Base-by-base conservation (phyloP, 2,113 vertebrate species). In the Brachyistius frenatus region DNA sequence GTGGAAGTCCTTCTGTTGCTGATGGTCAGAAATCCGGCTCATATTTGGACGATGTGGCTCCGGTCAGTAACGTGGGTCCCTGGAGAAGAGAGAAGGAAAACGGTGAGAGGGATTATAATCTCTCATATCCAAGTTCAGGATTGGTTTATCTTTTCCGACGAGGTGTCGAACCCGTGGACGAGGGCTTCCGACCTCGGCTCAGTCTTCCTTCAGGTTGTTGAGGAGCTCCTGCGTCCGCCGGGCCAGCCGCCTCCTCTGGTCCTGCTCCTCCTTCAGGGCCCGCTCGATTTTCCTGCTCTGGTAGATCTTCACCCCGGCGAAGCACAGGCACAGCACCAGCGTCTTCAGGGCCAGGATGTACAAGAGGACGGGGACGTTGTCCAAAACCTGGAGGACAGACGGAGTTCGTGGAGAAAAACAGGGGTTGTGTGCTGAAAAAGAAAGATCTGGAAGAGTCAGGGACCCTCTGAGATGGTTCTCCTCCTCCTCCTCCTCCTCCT, bases 291-390 rank as follows among this genome's bases (percentile, higher is more conserved):
- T 96, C 82, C 88, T 96, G 61, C 89, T 93, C 81, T 98, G 97
- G 91, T 97, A 99, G 4, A 97, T 93, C 94, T 99, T 99, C 6
- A 89, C 96, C 16, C 93, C 97, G 5, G 97, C 97, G 52, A 99
- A 99, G 0, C 88, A 95, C 91, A 99, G 89, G 91, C 98, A 99
- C 76, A 99, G 94, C 64, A 99, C 89, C 70, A 99, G 2, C 0
- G 98, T 98, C 88, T 99, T 99, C 7, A 97, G 95, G 39, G 97
- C 98, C 87, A 99, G 85, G 88, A 99, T 97, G 90, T 99, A 99
- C 56, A 99, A 90, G 75, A 99, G 95, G 83, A 99, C 3, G 0
- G 97, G 98, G 70, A 99, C 91, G 2, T 95, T 97, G 5, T 98
- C 97, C 77, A 98, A 84, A 56, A 81, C 97, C 97, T 98, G 84